These are phyloP conservation scores for Circaetus cinerascens DNA, from an alignment of 2,113 vertebrate species.

Conservation along the genomic window DNA sequence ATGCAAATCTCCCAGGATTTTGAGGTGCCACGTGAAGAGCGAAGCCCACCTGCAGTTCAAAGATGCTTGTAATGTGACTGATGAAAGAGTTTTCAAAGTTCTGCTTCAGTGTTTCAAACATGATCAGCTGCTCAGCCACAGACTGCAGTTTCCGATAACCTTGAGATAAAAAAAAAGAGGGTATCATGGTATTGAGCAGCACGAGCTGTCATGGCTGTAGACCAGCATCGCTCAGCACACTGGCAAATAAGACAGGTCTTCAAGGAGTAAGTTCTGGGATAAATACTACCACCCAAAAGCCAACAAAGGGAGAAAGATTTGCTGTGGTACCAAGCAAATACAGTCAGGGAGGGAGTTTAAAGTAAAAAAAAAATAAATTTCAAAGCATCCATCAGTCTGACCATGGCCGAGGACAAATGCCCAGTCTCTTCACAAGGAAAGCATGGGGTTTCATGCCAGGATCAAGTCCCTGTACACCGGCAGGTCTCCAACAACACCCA, in stretches of 20 bases:
- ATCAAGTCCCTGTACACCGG: not conserved
- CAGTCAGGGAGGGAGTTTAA: not conserved
- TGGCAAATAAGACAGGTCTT: not conserved
- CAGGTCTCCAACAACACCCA: not conserved
- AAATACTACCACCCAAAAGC: not conserved
- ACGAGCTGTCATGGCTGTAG: not conserved
- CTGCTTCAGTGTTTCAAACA: slow-evolving; percentile 61
- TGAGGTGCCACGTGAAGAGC: accelerated
- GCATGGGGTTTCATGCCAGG: not conserved
- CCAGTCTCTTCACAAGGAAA: not conserved
- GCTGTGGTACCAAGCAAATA: not conserved
- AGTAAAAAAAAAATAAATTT: not conserved
- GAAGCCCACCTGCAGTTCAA: slow-evolving; percentile 26
- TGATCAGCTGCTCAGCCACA: slow-evolving; percentile 56
- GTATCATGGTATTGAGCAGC: accelerated
- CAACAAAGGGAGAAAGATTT: not conserved
- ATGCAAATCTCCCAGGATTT: not conserved
- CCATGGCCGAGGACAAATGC: not conserved
- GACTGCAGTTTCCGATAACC: slow-evolving; percentile 51
- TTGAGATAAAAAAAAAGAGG: not conserved
- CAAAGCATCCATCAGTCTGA: not conserved
- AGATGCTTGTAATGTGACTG: slow-evolving; percentile 11
- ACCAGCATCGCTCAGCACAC: not conserved
- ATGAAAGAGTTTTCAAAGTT: slow-evolving; percentile 46
- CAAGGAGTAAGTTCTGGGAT: not conserved